Percentiles rank a stretch among this genome's conserved stretches.
phyloP scores from a whole-genome alignment of 1,140 invertebrate genomes.

The Danaus melanippus region DNA sequence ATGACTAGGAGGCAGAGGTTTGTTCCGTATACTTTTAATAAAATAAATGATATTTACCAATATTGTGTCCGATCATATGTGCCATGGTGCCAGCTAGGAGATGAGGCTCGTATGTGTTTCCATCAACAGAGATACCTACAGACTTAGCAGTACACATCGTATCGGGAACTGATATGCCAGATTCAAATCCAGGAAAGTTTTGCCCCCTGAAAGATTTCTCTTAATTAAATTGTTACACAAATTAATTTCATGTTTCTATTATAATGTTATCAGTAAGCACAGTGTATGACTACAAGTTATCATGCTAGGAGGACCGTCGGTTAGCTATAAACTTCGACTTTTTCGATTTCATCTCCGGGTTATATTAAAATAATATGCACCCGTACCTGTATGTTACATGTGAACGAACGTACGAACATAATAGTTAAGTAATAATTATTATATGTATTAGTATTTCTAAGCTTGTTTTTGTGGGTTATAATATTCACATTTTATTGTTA shows the following conservation, averaged over 20 bases:
- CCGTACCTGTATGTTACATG: no score
- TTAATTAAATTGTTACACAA: no score
- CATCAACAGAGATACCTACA: slow-evolving; percentile 92
- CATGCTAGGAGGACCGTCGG: no score
- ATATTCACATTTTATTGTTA: slow-evolving; percentile 6
- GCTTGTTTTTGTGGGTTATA: slow-evolving; percentile 1
- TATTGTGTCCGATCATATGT: slow-evolving; percentile 97
- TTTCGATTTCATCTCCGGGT: no score
- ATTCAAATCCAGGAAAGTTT: slow-evolving; percentile 86
- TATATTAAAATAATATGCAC: no score
- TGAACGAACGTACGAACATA: no score
- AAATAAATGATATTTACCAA: slow-evolving; percentile 80
- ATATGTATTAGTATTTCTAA: slow-evolving; percentile 1
- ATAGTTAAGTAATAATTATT: no score
- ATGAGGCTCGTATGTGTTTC: slow-evolving; percentile 94
- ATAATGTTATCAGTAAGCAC: no score
- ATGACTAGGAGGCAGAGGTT: no score
- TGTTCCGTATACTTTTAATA: not conserved
- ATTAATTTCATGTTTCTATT: no score
- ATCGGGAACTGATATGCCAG: slow-evolving; percentile 92
- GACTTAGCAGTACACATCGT: slow-evolving; percentile 92
- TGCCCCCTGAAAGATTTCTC: slow-evolving; percentile 77
- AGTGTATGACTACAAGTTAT: no score
- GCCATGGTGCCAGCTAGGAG: slow-evolving; percentile 93
- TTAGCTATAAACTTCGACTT: no score